A percentile compares a stretch with the other conserved stretches of the same genome.
These are phyloP conservation scores for Reticulitermes lucifugus DNA, from an alignment of 2,888 invertebrate species.

Conservation along the genomic window DNA sequence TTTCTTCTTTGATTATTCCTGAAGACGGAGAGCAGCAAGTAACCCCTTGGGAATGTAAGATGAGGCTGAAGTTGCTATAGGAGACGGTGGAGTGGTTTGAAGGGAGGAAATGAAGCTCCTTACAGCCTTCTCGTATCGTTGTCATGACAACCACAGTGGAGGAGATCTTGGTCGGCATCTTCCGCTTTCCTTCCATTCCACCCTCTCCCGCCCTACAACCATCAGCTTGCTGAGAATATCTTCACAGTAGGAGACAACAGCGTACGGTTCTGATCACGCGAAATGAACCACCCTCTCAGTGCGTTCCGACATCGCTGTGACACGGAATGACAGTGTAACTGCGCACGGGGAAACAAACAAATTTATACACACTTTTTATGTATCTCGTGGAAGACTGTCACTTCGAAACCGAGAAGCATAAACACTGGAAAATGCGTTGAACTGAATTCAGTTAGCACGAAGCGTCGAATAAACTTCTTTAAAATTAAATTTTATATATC, in stretches of 20 bases:
- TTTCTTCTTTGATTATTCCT: constrained; percentile 42
- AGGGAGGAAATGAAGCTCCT: constrained; percentile 46
- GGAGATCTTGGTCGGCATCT: constrained; percentile 47
- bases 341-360: too few relatives aligned
- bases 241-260: not conserved
- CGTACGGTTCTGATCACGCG: not conserved
- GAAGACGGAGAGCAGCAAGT: constrained; percentile 26
- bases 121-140: constrained; percentile 42
- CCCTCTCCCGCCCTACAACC: not conserved
- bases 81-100: constrained; percentile 20
- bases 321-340: too few relatives aligned
- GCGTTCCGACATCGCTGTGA: too few relatives aligned
- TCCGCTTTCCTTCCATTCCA: constrained; percentile 25
- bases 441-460: too few relatives aligned
- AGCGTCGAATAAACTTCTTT: too few relatives aligned
- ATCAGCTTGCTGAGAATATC: constrained; percentile 28
- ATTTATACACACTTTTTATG: too few relatives aligned
- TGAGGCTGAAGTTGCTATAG: constrained; percentile 6
- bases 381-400: too few relatives aligned
- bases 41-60: constrained; percentile 41
- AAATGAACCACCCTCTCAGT: not conserved
- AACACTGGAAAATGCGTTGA: too few relatives aligned
- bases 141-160: constrained; percentile 44
- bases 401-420: too few relatives aligned
- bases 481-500: too few relatives aligned